phyloP scores from a whole-genome alignment of 2,888 invertebrate genomes.

The Metellina segmentata region DNA sequence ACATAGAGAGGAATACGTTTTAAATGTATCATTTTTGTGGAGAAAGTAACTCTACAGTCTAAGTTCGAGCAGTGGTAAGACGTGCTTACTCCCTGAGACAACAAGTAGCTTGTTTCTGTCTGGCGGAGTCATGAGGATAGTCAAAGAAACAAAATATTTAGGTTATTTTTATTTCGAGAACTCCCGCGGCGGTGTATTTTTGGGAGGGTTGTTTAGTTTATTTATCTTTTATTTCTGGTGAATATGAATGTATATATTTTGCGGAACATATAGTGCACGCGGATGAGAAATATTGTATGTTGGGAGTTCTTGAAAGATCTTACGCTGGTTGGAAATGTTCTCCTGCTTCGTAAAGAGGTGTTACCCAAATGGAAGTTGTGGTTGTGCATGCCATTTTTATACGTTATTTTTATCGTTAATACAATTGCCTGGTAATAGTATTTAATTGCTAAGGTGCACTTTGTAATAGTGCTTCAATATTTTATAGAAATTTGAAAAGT shows the following conservation, averaged over 20 bases:
- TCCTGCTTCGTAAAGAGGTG: background rate
- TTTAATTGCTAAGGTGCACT: background rate
- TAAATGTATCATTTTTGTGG: too few species aligned
- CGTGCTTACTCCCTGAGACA: too few species aligned
- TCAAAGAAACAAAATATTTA: background rate
- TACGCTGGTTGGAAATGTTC: background rate
- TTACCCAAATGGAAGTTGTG: background rate
- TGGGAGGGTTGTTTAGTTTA: background rate
- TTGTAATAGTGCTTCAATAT: too few species aligned
- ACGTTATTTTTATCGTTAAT: background rate
- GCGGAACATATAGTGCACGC: background rate
- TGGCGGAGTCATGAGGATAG: background rate
- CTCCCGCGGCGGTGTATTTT: background rate
- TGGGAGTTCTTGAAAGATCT: background rate
- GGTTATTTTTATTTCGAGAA: background rate
- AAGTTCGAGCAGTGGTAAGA: too few species aligned
- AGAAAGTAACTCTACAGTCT: too few species aligned
- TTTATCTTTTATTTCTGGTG: background rate
- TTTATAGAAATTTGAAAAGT: too few species aligned
- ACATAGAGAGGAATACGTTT: too few species aligned
- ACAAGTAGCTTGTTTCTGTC: too few species aligned
- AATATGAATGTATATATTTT: background rate
- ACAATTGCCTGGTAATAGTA: background rate
- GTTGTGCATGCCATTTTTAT: background rate
- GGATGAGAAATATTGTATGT: background rate